Evolutionary conservation across 2,113 vertebrate species (phyloP).

Genomic region (Herpailurus yagouaroundi): DNA sequence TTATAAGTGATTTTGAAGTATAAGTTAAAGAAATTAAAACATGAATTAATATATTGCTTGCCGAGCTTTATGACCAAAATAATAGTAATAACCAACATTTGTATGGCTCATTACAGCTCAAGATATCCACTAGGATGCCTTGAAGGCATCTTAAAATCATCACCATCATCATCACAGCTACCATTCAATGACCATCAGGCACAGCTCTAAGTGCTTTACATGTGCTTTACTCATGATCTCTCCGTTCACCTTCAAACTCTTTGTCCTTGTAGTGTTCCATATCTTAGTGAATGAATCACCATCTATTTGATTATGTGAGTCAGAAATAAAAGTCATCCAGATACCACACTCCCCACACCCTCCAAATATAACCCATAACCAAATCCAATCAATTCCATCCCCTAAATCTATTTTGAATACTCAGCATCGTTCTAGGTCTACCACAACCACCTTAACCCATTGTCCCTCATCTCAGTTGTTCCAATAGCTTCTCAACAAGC

Average conservation of each 20-base stretch:
- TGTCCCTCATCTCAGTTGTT: background rate
- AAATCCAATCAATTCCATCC: background rate
- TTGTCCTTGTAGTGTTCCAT: background rate
- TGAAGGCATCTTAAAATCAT: background rate
- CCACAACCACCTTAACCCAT: background rate
- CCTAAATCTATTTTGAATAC: background rate
- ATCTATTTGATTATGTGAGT: background rate
- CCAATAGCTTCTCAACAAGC: background rate
- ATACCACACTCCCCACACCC: background rate
- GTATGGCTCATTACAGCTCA: background rate
- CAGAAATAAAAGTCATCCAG: background rate
- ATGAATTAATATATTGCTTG: slow-evolving; percentile 32
- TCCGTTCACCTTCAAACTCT: background rate
- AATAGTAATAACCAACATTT: slow-evolving; percentile 11
- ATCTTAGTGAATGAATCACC: background rate
- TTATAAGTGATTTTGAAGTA: slow-evolving; percentile 35
- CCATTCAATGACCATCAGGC: background rate
- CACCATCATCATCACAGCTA: background rate
- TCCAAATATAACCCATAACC: background rate
- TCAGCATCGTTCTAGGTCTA: background rate
- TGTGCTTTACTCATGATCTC: background rate
- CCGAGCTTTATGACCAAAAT: background rate
- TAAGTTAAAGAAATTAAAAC: slow-evolving; percentile 60
- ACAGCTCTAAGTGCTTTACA: background rate
- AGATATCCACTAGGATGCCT: background rate